A percentile compares a stretch with the other conserved stretches of the same genome.
These are phyloP conservation scores for Cyrtonyx montezumae DNA, from an alignment of 2,113 vertebrate species.

Conservation along the genomic window DNA sequence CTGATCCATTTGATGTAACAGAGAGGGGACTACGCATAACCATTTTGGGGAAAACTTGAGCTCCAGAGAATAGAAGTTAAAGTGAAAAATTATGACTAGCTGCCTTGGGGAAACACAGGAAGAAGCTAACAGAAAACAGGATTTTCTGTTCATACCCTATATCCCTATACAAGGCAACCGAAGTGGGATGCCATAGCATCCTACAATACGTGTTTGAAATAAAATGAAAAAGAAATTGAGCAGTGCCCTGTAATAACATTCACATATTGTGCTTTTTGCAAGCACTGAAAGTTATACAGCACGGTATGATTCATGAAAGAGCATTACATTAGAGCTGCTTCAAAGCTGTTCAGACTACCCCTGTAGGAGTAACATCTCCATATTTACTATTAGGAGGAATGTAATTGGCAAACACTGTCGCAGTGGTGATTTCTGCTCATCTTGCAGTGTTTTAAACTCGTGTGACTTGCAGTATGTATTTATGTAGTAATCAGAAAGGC, in stretches of 20 bases:
- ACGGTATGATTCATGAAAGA: neutral
- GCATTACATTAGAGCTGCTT: neutral
- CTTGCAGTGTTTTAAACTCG: neutral
- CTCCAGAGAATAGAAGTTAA: neutral
- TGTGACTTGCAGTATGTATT: fast-evolving
- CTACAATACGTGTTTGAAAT: neutral
- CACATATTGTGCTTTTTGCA: neutral
- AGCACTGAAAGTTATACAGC: neutral
- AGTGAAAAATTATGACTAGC: neutral
- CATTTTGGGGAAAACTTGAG: neutral
- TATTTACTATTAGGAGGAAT: neutral
- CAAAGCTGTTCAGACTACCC: neutral
- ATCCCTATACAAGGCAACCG: neutral
- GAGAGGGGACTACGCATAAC: neutral
- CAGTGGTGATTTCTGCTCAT: neutral
- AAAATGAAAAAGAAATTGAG: neutral
- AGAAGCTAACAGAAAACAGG: neutral
- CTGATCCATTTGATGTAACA: neutral
- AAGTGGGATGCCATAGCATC: neutral
- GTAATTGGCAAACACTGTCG: neutral
- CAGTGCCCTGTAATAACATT: neutral
- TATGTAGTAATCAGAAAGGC: neutral
- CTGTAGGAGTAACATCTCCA: neutral
- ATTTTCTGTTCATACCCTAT: neutral
- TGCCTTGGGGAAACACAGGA: neutral